Base-by-base conservation (phyloP, 2,888 invertebrate species). In the Marronus borbonicus region DNA sequence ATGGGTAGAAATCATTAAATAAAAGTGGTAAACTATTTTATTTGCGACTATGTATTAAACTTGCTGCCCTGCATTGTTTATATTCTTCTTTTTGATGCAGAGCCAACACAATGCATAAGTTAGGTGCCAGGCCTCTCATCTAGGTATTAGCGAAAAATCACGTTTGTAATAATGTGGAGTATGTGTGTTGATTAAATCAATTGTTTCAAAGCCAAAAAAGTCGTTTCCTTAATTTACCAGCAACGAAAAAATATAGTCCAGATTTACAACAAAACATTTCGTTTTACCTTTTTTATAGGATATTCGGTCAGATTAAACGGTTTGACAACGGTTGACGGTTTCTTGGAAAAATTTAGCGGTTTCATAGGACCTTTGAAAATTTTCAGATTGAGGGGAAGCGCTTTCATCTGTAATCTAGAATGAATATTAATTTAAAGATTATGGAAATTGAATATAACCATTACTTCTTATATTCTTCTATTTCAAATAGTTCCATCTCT, bases 261-360 rank as follows among this genome's bases (percentile, higher is more conserved):
- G 1, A 52, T 14, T 14, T 12, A 52, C 4, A 17, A 8, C 52
- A 64, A 24, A 10, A 31, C 50, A 65, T 28, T 39, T 28, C 8
- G 55, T 28, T 7, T 24, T 52, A 78, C 66, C 77, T 77, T 74
- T 76, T 79, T 80, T 52, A 88, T 89, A 0, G n/a, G 28, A 20
- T 89, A 85, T 87, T 92, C 90, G 5, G 93, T 92, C 50, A 93
- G 86, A n/a, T 92, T 90, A 81, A 93, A 94, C 20, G 93, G 93
- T 83, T 92, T 91, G 0, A 92, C 90, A 17, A 91, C 83, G 1
- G 94, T 94, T 0, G 85, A 52, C 0, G 91, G 90, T 82, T 92
- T 93, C 76, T 88, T 91, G 0, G 87, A 85, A 0, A 91, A 88
- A 66, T 90, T 89, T 3, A 90, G 90, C n/a, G 90, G 88, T 78